These are phyloP conservation scores for Lissonota sp. DNA, from an alignment of 2,888 invertebrate genomes.

Conservation along the genomic window DNA sequence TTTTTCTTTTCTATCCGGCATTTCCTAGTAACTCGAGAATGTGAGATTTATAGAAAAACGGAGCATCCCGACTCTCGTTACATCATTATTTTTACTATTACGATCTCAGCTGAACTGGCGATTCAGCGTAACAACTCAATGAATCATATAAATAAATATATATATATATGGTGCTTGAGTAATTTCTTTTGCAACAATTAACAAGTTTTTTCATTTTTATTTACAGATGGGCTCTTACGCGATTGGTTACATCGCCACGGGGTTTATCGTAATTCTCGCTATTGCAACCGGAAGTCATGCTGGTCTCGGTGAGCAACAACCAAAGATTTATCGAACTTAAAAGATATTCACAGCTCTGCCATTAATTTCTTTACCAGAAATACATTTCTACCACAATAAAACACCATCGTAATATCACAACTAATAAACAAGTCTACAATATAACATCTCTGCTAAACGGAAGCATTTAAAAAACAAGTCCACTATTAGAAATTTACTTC, in stretches of 20 bases:
- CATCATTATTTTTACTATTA: constrained; percentile 49
- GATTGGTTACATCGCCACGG: constrained; percentile 73
- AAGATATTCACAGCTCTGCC: too few relatives aligned
- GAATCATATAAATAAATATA: background rate
- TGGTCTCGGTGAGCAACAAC: constrained; percentile 48
- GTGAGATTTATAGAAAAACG: constrained; percentile 43
- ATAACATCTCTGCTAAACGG: too few relatives aligned
- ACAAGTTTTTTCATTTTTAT: constrained; percentile 66
- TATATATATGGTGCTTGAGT: background rate
- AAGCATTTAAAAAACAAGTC: too few relatives aligned
- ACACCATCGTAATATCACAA: too few relatives aligned
- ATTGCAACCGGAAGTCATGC: constrained; percentile 74
- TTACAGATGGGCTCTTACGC: constrained; percentile 81
- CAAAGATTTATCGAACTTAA: too few relatives aligned
- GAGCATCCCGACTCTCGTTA: constrained; percentile 34
- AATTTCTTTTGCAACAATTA: constrained; percentile 60
- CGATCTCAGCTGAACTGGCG: constrained; percentile 64
- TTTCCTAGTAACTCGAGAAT: constrained; percentile 43
- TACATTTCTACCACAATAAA: too few relatives aligned
- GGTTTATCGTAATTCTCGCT: constrained; percentile 74
- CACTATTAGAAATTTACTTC: too few relatives aligned
- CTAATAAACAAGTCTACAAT: too few relatives aligned
- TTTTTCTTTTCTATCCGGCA: constrained; percentile 30
- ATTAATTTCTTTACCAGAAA: too few relatives aligned
- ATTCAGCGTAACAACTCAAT: constrained; percentile 65